Base-by-base conservation (phyloP, 2,797 vertebrate genomes). In the Labroides dimidiatus region DNA sequence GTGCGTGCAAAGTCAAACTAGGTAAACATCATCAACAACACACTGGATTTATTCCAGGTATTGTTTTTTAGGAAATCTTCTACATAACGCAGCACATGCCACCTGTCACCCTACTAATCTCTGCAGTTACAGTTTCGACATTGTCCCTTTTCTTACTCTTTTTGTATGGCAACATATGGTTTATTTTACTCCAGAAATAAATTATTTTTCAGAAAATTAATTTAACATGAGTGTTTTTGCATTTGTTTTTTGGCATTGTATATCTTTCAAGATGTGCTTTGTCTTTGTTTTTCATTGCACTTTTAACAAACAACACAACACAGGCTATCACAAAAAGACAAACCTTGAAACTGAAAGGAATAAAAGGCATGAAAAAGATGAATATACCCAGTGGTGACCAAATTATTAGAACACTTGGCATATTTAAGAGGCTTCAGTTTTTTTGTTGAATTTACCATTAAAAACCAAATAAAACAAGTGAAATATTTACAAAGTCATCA, bases 101-200 rank as follows among this genome's bases (percentile, higher is more conserved):
- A 65, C 60, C 65, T 73, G 56, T 82, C 84, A 48, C 82, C 83
- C 87, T 66, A 70, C 80, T 77, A 64, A 78, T 89, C 57, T 80
- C 84, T 90, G 82, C 85, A 85, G 79, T 80, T 84, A 80, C 61
- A 72, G 76, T 84, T 86, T 80, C 72, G 66, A 72, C 82, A 72
- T 88, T 80, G 87, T 90, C 87, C 78, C 85, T 90, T 92, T 94
- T 93, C 90, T 89, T 93, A 93, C 89, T 79, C 81, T 91, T 93
- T 94, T 94, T 94, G 87, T 93, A 93, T 91, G 87, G 89, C 91
- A 92, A 88, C 82, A 93, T 92, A 92, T 90, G 64, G 58, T 93
- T 93, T 93, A 93, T 94, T 94, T 94, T 93, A 91, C 78, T 93
- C 92, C 93, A 90, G 85, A 91, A 95, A 94, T 94, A 95, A 94